A percentile compares a stretch with the other conserved stretches of the same genome.
Evolutionary conservation across 2,113 vertebrate species (phyloP).

Genomic region (Carlito syrichta): DNA sequence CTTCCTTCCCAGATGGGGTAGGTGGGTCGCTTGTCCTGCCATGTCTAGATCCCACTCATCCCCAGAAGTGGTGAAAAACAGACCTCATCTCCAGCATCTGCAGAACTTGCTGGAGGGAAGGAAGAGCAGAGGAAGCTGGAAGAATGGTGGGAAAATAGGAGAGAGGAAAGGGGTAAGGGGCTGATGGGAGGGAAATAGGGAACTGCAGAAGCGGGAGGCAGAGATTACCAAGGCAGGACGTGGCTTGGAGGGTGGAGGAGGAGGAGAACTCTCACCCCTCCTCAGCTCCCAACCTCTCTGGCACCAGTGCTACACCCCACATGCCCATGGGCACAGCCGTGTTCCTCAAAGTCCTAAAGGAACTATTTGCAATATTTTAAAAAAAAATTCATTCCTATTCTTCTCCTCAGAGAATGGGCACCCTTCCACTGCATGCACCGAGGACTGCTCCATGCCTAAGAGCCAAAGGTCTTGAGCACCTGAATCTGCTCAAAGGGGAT

Average conservation of each 20-base stretch:
- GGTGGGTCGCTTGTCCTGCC: neutral
- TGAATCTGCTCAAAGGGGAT: constrained; percentile 98
- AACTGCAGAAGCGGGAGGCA: no score
- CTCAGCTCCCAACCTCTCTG: neutral
- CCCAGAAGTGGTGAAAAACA: neutral
- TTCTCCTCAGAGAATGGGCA: neutral
- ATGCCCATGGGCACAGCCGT: rapidly evolving
- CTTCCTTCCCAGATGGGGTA: neutral
- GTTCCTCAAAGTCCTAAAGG: neutral
- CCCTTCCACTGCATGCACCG: no score
- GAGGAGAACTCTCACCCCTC: neutral
- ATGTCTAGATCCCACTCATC: neutral
- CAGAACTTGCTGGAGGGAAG: neutral
- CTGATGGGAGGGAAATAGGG: neutral
- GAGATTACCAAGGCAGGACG: neutral
- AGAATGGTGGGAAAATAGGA: neutral
- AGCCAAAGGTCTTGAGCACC: constrained; percentile 76
- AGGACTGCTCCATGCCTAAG: neutral
- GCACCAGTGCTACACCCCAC: neutral
- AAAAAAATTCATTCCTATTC: neutral
- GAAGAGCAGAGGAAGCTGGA: neutral
- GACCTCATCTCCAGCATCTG: neutral
- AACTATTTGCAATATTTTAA: neutral
- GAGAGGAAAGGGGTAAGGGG: neutral
- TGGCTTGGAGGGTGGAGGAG: neutral